These are phyloP conservation scores for Tympanoctomys barrerae DNA, from an alignment of 2,797 vertebrate species.

Conservation along the genomic window DNA sequence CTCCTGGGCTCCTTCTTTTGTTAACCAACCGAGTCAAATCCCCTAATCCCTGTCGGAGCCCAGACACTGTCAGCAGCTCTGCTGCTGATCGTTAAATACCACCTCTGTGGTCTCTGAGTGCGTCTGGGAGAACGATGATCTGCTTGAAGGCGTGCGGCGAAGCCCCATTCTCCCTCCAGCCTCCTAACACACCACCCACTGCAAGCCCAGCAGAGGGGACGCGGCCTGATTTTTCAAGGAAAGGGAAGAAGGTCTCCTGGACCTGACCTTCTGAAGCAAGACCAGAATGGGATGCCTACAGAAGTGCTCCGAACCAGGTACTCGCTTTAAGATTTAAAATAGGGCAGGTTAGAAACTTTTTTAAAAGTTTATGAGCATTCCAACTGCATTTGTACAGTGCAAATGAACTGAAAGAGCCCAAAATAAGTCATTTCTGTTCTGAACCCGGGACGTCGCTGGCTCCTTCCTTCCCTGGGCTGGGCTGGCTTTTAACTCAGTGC, in stretches of 20 bases:
- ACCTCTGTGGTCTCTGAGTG: not conserved
- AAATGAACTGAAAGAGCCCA: not conserved
- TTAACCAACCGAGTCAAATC: conserved; percentile 82
- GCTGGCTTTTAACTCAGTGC: not conserved
- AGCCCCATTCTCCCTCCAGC: not conserved
- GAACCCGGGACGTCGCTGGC: not conserved
- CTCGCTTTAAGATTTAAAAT: not conserved
- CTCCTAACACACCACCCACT: not conserved
- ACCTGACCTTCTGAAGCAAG: not conserved
- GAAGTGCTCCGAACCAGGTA: not conserved
- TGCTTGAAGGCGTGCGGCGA: not conserved
- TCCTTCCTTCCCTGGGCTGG: not conserved
- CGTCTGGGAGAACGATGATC: rapidly evolving
- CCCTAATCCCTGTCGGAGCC: conserved; percentile 76
- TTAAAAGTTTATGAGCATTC: not conserved
- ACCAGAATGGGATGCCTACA: not conserved
- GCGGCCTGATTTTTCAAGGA: not conserved
- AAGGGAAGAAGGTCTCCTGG: not conserved
- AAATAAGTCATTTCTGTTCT: not conserved
- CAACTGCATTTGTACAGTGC: not conserved
- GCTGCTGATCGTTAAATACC: conserved; percentile 76
- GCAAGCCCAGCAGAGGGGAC: rapidly evolving
- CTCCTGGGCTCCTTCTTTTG: conserved; percentile 83
- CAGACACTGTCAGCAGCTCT: conserved; percentile 63
- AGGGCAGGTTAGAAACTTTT: not conserved